Percentiles rank a stretch among this genome's conserved stretches.
phyloP scores from a whole-genome alignment of 2,113 vertebrate species.

The Excalfactoria chinensis region DNA sequence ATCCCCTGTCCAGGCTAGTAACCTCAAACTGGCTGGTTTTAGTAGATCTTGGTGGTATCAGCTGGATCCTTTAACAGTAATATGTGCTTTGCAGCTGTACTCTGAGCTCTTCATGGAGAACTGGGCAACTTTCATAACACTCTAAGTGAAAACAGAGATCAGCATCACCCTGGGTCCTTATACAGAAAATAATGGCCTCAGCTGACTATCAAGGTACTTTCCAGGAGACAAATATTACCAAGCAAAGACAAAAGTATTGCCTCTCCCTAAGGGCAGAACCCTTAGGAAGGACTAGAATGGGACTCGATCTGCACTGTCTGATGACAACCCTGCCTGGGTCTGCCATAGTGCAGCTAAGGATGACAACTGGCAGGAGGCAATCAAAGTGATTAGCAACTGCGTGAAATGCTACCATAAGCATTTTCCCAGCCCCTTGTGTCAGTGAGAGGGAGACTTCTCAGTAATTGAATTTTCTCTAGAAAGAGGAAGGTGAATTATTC shows the following conservation, averaged over 20 bases:
- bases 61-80: neutral
- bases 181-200: neutral
- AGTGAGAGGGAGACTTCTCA: neutral
- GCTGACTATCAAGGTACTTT: neutral
- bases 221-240: neutral
- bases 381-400: neutral
- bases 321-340: neutral
- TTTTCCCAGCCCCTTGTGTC: neutral
- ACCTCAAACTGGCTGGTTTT: neutral
- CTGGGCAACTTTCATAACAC: neutral
- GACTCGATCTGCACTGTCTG: neutral
- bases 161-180: neutral
- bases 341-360: neutral
- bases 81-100: neutral
- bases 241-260: neutral
- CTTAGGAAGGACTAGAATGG: neutral
- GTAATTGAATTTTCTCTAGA: neutral
- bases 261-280: neutral
- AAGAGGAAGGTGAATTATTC: neutral
- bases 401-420: neutral
- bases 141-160: neutral
- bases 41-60: neutral
- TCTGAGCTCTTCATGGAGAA: neutral
- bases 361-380: neutral
- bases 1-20: neutral